Percentiles rank a stretch among this genome's conserved stretches.
These are phyloP conservation scores for Lates japonicus DNA, from an alignment of 2,797 vertebrate genomes.

Conservation along the genomic window DNA sequence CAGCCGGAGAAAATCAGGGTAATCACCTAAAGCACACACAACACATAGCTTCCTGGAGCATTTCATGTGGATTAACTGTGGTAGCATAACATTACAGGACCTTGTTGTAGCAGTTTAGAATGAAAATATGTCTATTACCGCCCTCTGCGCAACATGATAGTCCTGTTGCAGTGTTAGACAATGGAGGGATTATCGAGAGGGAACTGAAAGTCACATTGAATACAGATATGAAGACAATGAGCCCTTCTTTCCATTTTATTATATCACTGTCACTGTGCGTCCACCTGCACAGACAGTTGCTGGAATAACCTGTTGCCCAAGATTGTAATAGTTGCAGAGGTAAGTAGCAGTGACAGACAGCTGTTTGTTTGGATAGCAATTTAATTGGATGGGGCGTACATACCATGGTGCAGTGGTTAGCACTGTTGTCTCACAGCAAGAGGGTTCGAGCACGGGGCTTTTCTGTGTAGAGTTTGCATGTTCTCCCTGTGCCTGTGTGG, in stretches of 20 bases:
- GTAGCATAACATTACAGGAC: background rate
- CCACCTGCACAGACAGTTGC: background rate
- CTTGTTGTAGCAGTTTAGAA: background rate
- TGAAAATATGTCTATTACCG: background rate
- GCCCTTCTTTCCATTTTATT: background rate
- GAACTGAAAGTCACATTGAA: background rate
- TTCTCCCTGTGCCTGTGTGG: too few species aligned
- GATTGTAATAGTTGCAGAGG: background rate
- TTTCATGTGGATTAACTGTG: background rate
- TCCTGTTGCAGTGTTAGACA: background rate
- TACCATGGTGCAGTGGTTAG: too few species aligned
- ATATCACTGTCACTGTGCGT: background rate
- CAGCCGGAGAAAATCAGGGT: background rate
- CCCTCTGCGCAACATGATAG: background rate
- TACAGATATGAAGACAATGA: constrained; percentile 25
- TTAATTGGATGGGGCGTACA: background rate
- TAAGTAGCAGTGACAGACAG: background rate
- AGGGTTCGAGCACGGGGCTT: too few species aligned
- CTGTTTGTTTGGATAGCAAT: constrained; percentile 2
- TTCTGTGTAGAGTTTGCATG: too few species aligned
- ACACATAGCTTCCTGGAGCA: background rate
- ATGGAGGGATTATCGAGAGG: background rate
- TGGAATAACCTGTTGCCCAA: constrained; percentile 5
- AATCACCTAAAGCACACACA: background rate
- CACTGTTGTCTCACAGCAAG: too few species aligned